phyloP scores from a whole-genome alignment of 2,888 invertebrate species.

The Dryadula phaetusa region DNA sequence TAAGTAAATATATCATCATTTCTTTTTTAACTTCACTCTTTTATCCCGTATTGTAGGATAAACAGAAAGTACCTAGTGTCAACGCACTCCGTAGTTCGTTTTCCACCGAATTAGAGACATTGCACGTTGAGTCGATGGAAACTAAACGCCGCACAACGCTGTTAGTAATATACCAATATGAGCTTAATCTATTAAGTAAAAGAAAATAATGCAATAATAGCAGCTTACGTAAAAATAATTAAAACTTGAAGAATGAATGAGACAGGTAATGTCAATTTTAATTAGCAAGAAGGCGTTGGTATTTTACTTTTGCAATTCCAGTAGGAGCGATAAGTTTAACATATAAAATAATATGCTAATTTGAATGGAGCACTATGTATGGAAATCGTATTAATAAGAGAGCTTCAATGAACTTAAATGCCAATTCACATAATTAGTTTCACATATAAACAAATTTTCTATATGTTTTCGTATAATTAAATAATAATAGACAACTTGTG shows the following conservation, averaged over 20 bases:
- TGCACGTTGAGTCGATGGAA: no score
- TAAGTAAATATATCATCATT: no score
- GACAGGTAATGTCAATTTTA: constrained; percentile 1
- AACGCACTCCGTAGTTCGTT: no score
- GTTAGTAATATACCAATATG: no score
- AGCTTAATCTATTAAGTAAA: no score
- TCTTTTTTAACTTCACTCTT: no score
- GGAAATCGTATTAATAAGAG: constrained; percentile 4
- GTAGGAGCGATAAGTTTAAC: constrained; percentile 18
- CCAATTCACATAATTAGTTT: constrained; percentile 16
- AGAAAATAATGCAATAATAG: no score
- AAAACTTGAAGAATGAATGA: not conserved
- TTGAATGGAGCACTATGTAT: not conserved
- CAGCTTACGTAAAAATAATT: not conserved
- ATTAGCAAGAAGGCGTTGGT: not conserved
- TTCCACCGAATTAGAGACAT: no score
- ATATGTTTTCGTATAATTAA: not conserved
- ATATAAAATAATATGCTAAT: constrained; percentile 15
- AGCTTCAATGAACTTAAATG: constrained; percentile 15
- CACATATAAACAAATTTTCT: not conserved
- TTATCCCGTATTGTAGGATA: no score
- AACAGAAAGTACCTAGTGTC: no score
- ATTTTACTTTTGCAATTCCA: constrained; percentile 11
- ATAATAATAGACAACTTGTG: not conserved
- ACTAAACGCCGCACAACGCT: no score